A percentile compares a stretch with the other conserved stretches of the same genome.
These are phyloP conservation scores for Oryzias javanicus DNA, from an alignment of 2,113 vertebrate genomes.

Conservation along the genomic window DNA sequence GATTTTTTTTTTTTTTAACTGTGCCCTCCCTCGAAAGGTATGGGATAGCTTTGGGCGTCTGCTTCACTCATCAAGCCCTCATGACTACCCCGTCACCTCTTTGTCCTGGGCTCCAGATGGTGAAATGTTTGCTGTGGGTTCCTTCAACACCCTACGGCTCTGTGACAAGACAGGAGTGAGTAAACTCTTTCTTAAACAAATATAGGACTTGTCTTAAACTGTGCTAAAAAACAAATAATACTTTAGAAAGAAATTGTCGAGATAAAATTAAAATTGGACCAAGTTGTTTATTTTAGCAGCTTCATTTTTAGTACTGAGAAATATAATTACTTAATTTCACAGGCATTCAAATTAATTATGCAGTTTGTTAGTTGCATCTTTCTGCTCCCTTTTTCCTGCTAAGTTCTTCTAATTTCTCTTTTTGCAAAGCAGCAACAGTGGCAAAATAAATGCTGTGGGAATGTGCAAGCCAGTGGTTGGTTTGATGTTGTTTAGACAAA, in stretches of 20 bases:
- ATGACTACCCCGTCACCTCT: constrained; percentile 91
- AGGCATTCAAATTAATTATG: too few species aligned
- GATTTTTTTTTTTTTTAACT: neutral
- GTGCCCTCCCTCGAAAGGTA: constrained; percentile 74
- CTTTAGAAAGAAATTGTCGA: neutral
- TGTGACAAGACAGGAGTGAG: constrained; percentile 98
- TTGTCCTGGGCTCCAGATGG: constrained; percentile 93
- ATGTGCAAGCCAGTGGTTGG: too few species aligned
- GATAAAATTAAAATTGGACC: too few species aligned
- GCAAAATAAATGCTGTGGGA: too few species aligned
- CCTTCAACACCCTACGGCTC: constrained; percentile 91
- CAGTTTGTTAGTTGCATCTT: too few species aligned
- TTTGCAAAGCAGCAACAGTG: neutral
- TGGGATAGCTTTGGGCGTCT: constrained; percentile 92
- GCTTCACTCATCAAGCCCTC: constrained; percentile 82
- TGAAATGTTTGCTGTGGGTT: constrained; percentile 93
- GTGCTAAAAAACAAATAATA: neutral
- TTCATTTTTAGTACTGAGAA: too few species aligned
- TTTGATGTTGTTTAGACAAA: neutral
- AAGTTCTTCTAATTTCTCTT: neutral
- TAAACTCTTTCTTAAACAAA: constrained; percentile 5
- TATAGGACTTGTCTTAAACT: neutral
- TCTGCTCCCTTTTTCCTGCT: too few species aligned
- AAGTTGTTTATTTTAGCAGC: too few species aligned
- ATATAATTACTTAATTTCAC: too few species aligned